Evolutionary conservation across 2,888 invertebrate genomes (phyloP).

Genomic region (Boloria euphrosyne): DNA sequence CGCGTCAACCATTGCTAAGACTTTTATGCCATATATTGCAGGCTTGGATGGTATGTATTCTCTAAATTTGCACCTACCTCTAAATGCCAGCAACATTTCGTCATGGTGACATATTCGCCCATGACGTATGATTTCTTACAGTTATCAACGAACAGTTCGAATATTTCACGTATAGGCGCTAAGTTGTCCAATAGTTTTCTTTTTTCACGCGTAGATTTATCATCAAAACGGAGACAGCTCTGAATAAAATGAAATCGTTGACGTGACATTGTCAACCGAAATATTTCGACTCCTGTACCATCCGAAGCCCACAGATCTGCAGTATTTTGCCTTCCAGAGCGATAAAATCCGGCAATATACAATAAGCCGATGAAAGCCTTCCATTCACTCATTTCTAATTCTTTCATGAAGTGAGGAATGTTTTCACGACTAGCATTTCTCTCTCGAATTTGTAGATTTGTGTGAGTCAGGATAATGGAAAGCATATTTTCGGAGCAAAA

Average conservation of each 20-base stretch:
- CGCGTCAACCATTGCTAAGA: constrained; percentile 39
- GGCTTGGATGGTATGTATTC: constrained; percentile 27
- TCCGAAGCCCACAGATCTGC: constrained; percentile 42
- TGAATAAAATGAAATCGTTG: constrained; percentile 21
- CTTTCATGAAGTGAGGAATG: constrained; percentile 23
- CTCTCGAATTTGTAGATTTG: constrained; percentile 19
- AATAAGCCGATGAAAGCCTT: constrained; percentile 41
- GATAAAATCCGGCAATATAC: constrained; percentile 37
- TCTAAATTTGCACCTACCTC: constrained; percentile 42
- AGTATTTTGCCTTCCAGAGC: constrained; percentile 36
- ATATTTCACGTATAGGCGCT: constrained; percentile 20
- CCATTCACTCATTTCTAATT: constrained; percentile 33
- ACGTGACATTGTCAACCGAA: constrained; percentile 41
- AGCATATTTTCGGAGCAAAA: constrained; percentile 34
- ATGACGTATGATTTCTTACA: constrained; percentile 29
- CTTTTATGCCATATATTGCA: background rate
- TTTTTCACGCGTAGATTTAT: constrained; percentile 37
- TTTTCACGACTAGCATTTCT: background rate
- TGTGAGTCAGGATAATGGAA: constrained; percentile 21
- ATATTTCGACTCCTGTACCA: constrained; percentile 46
- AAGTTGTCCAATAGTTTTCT: constrained; percentile 37
- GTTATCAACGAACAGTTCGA: constrained; percentile 24
- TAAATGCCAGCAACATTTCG: constrained; percentile 37
- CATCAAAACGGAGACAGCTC: constrained; percentile 42
- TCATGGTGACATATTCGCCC: constrained; percentile 32